Base-by-base conservation (phyloP, 2,797 vertebrate species). In the Oreortyx pictus region DNA sequence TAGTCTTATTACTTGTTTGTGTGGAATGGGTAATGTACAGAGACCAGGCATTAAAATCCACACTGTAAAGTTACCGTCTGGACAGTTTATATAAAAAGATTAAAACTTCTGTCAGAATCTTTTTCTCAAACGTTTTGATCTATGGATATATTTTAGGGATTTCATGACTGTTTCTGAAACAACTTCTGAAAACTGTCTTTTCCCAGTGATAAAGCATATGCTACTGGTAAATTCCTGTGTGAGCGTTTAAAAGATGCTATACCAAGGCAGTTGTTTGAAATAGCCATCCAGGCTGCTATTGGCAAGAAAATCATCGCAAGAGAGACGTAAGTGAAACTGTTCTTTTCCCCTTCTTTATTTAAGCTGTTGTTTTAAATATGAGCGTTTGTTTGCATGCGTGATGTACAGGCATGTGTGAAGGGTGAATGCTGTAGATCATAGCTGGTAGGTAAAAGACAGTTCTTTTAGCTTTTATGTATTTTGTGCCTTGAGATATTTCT, bases 211-310 rank as follows among this genome's bases (percentile, higher is more conserved):
- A 98, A 98, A 61, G 99, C 98, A 0, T 96, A 99, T 74, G 88
- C 88, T 74, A 60, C 97, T 54, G 99, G 98, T 29, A 99, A 99
- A 97, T 95, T 97, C 66, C 98, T 99, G 93, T 99, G 99, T 94
- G 99, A 99, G 95, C 97, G 98, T 50, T 98, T 99, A 37, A 98
- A 97, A 94, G 99, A 99, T 50, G 97, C 98, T 84, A 99, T 99
- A 93, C 99, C 99, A 4, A 98, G 99, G 76, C 99, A 99, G 82
- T 97, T 99, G 97, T 99, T 99, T 98, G 99, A 99, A 97, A 99
- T 99, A 50, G 99, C 99, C 23, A 95, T 99, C 41, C 99, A 99
- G 89, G 99, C 99, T 88, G 97, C 98, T 75, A 85, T 99, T 79
- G 99, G 98, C 79, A 99, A 97, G 94, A 99, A 98, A 94, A 89